Evolutionary conservation across 2,888 invertebrate genomes (phyloP).

Genomic region (Melinaea marsaeus): DNA sequence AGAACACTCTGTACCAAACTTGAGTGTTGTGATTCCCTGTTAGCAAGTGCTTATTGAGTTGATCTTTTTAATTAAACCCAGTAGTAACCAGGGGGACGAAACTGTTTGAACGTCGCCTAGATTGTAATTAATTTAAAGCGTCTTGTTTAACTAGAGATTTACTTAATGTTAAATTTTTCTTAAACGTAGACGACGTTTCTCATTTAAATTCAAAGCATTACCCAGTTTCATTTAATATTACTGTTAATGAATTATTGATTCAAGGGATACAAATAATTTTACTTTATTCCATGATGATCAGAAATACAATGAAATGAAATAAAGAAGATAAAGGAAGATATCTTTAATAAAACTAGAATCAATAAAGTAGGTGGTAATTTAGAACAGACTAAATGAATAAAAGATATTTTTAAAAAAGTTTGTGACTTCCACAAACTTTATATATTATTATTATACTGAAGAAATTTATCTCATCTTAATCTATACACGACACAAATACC

Average conservation of each 20-base stretch:
- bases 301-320: no score
- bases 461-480: no score
- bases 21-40: constrained; percentile 63
- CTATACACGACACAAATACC: no score
- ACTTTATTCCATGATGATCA: no score
- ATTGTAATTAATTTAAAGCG: constrained; percentile 27
- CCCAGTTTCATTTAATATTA: neutral
- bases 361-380: no score
- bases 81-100: constrained; percentile 43
- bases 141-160: constrained; percentile 17
- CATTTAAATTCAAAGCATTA: constrained; percentile 1
- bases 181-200: neutral
- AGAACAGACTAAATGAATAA: no score
- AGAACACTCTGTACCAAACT: constrained; percentile 44
- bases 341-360: no score
- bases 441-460: no score
- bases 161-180: neutral
- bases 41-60: constrained; percentile 52
- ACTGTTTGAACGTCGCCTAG: constrained; percentile 17
- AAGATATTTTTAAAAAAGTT: no score
- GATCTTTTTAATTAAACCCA: constrained; percentile 68
- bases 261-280: neutral
- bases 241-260: neutral
- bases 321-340: no score
- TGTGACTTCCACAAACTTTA: no score